phyloP scores from a whole-genome alignment of 2,113 vertebrate genomes.

The Rhombomys opimus region DNA sequence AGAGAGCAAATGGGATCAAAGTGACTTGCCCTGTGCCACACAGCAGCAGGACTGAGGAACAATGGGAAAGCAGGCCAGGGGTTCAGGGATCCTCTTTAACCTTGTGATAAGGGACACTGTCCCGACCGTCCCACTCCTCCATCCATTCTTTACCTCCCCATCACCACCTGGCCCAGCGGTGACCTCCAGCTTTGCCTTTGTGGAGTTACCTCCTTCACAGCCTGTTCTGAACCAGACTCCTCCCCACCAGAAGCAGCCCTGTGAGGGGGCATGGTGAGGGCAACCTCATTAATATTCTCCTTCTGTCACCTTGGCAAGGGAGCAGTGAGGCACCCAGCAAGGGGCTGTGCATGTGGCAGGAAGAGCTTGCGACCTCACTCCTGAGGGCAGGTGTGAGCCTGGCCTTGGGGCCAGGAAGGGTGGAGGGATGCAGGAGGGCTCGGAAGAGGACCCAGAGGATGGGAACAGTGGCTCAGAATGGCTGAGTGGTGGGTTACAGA shows the following conservation, averaged over 20 bases:
- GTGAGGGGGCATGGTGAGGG: background rate
- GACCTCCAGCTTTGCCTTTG: background rate
- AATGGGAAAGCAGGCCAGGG: background rate
- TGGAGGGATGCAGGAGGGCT: background rate
- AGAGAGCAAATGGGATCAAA: background rate
- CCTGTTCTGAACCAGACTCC: slow-evolving; percentile 22
- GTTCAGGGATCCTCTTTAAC: background rate
- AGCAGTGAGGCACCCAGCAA: background rate
- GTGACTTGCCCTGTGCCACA: background rate
- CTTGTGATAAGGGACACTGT: background rate
- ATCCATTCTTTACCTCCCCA: background rate
- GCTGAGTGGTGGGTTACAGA: background rate
- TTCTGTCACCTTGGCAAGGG: slow-evolving; percentile 54
- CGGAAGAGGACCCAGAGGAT: background rate
- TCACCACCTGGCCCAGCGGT: background rate
- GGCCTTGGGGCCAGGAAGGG: background rate
- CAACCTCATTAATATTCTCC: background rate
- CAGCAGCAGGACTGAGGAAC: background rate
- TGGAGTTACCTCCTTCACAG: background rate
- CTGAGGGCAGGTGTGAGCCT: background rate
- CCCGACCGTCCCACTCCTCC: too few species aligned
- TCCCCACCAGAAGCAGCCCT: slow-evolving; percentile 35
- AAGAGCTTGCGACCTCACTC: background rate
- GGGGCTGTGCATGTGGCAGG: background rate
- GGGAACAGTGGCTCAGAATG: background rate